Evolutionary conservation across 2,113 vertebrate genomes (phyloP), one percentile per base, ranked within the genome.

Genomic region (Anthoscopus minutus): DNA sequence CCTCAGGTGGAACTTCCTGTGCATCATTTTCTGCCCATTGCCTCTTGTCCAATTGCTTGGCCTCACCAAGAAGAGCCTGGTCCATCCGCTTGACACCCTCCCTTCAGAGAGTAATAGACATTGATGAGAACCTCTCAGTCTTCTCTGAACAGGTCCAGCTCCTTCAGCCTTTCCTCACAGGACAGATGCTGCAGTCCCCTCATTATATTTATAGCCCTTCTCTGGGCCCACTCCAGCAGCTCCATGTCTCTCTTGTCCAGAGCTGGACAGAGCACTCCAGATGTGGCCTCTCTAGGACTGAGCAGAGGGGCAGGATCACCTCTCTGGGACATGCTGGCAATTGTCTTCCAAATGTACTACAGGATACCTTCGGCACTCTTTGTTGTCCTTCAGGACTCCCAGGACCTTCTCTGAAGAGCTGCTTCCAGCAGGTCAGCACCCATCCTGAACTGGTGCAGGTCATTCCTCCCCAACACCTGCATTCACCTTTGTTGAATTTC

Each of bases 271-370:
- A 74, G 42, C 18, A 18, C 31, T 44, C 11, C 25, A 17, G 37
- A 37, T 58, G 25, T 5, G 6, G 44, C 53, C 53, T 66, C 27
- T 17, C 9, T 24, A 15, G 31, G 17, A 37, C 53, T 50, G 25
- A 51, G 37, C 1, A 66, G 20, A 33, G 24, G 35, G 15, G 5
- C 15, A 56, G 24, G 19, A 15, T 65, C 35, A 50, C 13, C 10
- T 66, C 25, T 8, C 35, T 50, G 1, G 1, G 9, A 82, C 11
- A 35, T n/a, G 44, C 15, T 40, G 35, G 0, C n/a, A 30, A 2
- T 65, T 15, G 0, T 57, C 42, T 42, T 48, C 51, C 35, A 16
- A 65, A 31, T 9, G 51, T 4, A 42, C 16, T 8, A 6, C 44
- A 42, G 30, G 13, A 76, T 57, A 31, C 20, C 7, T 42, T 35